Evolutionary conservation across 64 coral and sea anemone species (phyloP).

Genomic region (Acropora yongei): DNA sequence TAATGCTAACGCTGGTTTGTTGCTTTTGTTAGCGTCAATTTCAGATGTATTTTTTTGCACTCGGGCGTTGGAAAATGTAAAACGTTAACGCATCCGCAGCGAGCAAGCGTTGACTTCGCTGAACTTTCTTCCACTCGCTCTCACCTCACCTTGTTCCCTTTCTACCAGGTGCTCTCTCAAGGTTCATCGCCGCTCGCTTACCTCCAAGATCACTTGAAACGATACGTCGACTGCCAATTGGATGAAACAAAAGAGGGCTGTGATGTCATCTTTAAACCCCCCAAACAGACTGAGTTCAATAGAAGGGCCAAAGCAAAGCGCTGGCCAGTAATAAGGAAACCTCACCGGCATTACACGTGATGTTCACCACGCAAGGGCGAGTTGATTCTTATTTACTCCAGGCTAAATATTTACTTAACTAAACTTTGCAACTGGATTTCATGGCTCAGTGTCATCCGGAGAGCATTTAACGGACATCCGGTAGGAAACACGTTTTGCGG

Average conservation of each 20-base stretch:
- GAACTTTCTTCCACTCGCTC: not conserved
- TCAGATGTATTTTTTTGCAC: too few species aligned
- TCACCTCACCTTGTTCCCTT: not conserved
- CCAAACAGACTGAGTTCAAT: not conserved
- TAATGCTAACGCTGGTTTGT: too few species aligned
- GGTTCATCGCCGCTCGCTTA: conserved; percentile 59
- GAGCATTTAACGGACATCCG: too few species aligned
- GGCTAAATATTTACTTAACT: not conserved
- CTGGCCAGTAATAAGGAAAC: conserved; percentile 19
- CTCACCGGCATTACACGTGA: conserved; percentile 26
- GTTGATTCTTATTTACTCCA: not conserved
- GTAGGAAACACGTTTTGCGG: too few species aligned
- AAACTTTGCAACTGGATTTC: not conserved
- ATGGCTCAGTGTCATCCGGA: not conserved
- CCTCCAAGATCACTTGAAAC: conserved; percentile 41
- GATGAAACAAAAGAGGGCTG: conserved; percentile 14
- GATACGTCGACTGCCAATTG: conserved; percentile 35
- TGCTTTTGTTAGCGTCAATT: too few species aligned
- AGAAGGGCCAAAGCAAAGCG: not conserved
- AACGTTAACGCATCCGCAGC: too few species aligned
- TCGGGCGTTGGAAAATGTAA: too few species aligned
- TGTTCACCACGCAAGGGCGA: not conserved
- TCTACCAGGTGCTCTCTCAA: conserved; percentile 30
- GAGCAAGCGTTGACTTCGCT: too few species aligned
- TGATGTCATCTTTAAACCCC: conserved; percentile 26